These are phyloP conservation scores for Centropus unirufus DNA, from an alignment of 2,113 vertebrate genomes.

Conservation along the genomic window DNA sequence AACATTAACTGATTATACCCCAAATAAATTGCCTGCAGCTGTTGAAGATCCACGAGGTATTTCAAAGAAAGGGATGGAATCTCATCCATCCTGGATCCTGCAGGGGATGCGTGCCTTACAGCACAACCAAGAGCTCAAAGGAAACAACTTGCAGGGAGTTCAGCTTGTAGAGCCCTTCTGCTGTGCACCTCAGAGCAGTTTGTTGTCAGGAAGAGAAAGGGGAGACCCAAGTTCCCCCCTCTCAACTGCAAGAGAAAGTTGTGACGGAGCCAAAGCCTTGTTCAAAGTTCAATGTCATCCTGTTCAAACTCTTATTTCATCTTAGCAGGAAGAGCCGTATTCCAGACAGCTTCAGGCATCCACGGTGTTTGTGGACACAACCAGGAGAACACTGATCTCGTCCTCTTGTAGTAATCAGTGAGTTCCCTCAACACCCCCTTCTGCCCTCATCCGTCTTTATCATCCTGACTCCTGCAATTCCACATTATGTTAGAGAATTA, in stretches of 20 bases:
- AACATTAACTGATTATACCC: constrained; percentile 21
- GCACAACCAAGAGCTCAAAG: constrained; percentile 11
- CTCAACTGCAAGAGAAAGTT: neutral
- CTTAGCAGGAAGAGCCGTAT: neutral
- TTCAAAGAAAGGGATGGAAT: neutral
- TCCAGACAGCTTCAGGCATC: constrained; percentile 1
- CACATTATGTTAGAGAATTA: neutral
- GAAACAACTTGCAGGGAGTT: neutral
- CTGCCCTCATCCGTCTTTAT: neutral
- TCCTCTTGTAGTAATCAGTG: neutral
- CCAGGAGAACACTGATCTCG: neutral
- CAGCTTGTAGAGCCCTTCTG: neutral
- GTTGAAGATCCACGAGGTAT: neutral
- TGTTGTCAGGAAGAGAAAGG: neutral
- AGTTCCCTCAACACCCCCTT: neutral
- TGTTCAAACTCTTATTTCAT: neutral
- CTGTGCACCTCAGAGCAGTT: neutral
- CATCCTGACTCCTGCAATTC: neutral
- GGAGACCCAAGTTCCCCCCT: neutral
- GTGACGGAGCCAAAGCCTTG: neutral
- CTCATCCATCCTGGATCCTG: constrained; percentile 4
- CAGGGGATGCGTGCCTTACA: neutral
- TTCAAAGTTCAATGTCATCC: neutral
- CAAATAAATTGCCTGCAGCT: constrained; percentile 36
- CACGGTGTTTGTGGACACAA: neutral